Evolutionary conservation across 2,888 invertebrate species (phyloP), one percentile per base, ranked within the genome.

Genomic region (Phyllotreta striolata): DNA sequence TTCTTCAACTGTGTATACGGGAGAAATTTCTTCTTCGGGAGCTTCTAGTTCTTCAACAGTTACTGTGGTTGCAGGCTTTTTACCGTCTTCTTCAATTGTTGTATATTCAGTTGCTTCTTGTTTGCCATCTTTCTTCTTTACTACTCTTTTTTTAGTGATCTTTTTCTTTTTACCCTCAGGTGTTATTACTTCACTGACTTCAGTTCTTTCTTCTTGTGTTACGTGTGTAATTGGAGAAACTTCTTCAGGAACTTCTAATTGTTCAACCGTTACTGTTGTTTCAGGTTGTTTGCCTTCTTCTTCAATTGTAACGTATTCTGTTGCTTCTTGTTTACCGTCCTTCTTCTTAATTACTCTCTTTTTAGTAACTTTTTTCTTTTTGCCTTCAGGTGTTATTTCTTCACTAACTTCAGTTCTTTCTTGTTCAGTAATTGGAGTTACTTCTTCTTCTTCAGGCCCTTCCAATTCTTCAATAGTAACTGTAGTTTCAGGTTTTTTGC

Each of bases 301-400:
- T 68, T 78, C 75, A 35, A 75, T 70, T 67, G 78, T 82, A 6
- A 80, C 72, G 60, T 82, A 80, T 75, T 84, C 82, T 4, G 83
- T 77, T 7, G 81, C 72, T 67, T 83, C 81, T 69, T 83, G 80
- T 69, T 81, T 77, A 66, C 81, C 84, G 24, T 77, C 68, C 54
- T 79, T 79, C 68, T 81, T 83, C 66, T 77, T 81, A 47, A 78
- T 75, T 0, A 76, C 72, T 6, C 76, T 74, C 70, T 77, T 80
- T 52, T 76, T 78, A 24, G 76, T 71, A 6, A 76, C 65, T 57
- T 73, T 82, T 78, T 76, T 82, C 76, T 67, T 82, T 64, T 62
- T 72, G 61, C 82, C 80, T 75, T 84, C 82, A 4, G 83, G 77
- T 7, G 81, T 73, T 68, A 83, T 81, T 69, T 83, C 80, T 69